Conservation (phyloP, 2,888 invertebrate species). For the Dermolepida albohirtum region DNA sequence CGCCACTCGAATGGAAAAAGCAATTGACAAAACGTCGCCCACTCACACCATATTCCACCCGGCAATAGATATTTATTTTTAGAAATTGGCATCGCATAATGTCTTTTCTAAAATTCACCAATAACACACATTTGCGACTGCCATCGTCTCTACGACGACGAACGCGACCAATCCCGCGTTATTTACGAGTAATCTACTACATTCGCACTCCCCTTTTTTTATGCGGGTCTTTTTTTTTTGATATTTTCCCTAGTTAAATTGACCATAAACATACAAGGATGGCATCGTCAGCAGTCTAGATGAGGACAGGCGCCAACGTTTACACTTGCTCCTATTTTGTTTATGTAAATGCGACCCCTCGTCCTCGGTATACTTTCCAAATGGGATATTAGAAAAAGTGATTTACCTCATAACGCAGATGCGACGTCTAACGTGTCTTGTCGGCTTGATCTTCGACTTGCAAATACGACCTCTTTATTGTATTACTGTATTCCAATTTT, state of each 20-base stretch:
- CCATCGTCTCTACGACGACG: neutral
- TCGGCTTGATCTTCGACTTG: too few species aligned
- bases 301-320: slow-evolving; percentile 31
- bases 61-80: slow-evolving; percentile 27
- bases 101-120: slow-evolving; percentile 21
- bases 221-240: slow-evolving; percentile 12
- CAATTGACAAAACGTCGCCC: slow-evolving; percentile 17
- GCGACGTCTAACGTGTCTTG: slow-evolving; percentile 3
- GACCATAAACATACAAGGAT: slow-evolving; percentile 41
- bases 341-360: slow-evolving; percentile 20
- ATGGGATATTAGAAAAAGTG: slow-evolving; percentile 26
- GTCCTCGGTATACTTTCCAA: slow-evolving; percentile 1
- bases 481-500: too few species aligned
- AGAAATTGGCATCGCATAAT: slow-evolving; percentile 21
- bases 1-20: slow-evolving; percentile 4
- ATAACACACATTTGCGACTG: slow-evolving; percentile 14
- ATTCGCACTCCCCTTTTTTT: slow-evolving; percentile 33
- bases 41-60: neutral
- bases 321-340: slow-evolving; percentile 36
- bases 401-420: slow-evolving; percentile 31
- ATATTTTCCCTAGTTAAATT: slow-evolving; percentile 30
- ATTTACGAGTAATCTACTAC: slow-evolving; percentile 37
- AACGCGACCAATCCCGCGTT: slow-evolving; percentile 7
- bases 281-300: slow-evolving; percentile 24
- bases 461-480: too few species aligned